These are phyloP conservation scores for Drosophila borealis DNA, from an alignment of 2,888 invertebrate species.

Conservation along the genomic window DNA sequence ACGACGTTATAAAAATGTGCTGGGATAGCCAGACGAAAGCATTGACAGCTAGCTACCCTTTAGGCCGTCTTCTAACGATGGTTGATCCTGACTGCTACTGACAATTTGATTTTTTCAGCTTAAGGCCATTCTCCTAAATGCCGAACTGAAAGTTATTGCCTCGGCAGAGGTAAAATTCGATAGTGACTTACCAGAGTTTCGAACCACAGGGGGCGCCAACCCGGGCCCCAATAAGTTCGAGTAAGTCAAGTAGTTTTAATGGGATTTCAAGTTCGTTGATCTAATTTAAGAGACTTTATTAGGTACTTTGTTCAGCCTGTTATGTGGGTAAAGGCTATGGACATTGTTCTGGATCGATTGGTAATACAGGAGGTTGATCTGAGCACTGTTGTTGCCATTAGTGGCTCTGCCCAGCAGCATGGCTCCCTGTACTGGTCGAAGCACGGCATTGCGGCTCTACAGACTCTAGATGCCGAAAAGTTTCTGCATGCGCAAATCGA, in stretches of 20 bases:
- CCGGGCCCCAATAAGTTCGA: slow-evolving; percentile 85
- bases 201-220: slow-evolving; percentile 87
- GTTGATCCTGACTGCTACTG: slow-evolving; percentile 53
- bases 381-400: slow-evolving; percentile 92
- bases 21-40: slow-evolving; percentile 29
- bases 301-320: slow-evolving; percentile 93
- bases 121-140: slow-evolving; percentile 94
- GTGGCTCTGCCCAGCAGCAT: slow-evolving; percentile 99
- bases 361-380: slow-evolving; percentile 93
- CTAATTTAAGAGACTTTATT: slow-evolving; percentile 51
- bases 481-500: slow-evolving; percentile 94
- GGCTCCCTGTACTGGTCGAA: slow-evolving; percentile 98
- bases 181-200: slow-evolving; percentile 96
- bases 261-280: not conserved
- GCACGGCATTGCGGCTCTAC: slow-evolving; percentile 89
- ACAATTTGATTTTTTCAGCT: slow-evolving; percentile 88
- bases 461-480: slow-evolving; percentile 89
- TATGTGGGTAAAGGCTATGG: slow-evolving; percentile 98
- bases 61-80: slow-evolving; percentile 14
- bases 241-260: slow-evolving; percentile 52
- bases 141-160: slow-evolving; percentile 89
- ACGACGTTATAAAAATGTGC: slow-evolving; percentile 2
- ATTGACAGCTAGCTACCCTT: slow-evolving; percentile 8
- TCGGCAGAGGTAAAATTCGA: slow-evolving; percentile 95
- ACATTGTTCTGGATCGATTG: slow-evolving; percentile 94